Base-by-base conservation (phyloP, 2,888 invertebrate species). In the Euplagia quadripunctaria region DNA sequence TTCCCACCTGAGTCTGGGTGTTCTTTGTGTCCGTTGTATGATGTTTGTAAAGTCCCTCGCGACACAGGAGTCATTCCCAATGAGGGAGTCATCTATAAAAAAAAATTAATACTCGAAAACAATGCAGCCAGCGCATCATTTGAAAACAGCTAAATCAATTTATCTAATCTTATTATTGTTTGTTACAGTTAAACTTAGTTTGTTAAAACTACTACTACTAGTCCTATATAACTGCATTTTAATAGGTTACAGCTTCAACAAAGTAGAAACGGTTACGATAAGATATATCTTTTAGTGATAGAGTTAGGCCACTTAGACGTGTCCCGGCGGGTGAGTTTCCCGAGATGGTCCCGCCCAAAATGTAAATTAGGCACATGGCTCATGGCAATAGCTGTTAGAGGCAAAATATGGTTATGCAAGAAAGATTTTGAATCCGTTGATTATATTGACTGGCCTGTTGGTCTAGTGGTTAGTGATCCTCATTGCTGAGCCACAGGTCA, bases 241-340 rank as follows among this genome's bases (percentile, higher is more conserved):
- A 67, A 72, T 20, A 20, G 51, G 49, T 4, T 64, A 65, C 66
- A 49, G 67, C 58, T 69, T 64, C 41, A 64, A 42, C 70, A 68
- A 69, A 77, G 43, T 63, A 70, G 64, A 78, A 82, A 76, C 78
- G 76, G 77, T 81, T 79, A 77, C 75, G 58, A 51, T 52, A 71
- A 76, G 43, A 65, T 74, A 71, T 76, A 79, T 74, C 69, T 71
- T 66, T 64, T 65, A 61, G 64, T 76, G 76, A 68, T 70, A 70
- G 52, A 77, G 79, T 84, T 82, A 80, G 79, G 61, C 76, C 79
- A 83, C 77, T 87, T 84, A 85, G 80, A 85, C 87, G 86, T 87
- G 89, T 89, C 88, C 89, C 85, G 80, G 67, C 81, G 86, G 86
- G 81, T 81, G 84, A 86, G 85, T 85, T 87, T 84, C 80, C 85